phyloP scores from a whole-genome alignment of 2,888 invertebrate genomes.

The Cyclophora albipunctata region DNA sequence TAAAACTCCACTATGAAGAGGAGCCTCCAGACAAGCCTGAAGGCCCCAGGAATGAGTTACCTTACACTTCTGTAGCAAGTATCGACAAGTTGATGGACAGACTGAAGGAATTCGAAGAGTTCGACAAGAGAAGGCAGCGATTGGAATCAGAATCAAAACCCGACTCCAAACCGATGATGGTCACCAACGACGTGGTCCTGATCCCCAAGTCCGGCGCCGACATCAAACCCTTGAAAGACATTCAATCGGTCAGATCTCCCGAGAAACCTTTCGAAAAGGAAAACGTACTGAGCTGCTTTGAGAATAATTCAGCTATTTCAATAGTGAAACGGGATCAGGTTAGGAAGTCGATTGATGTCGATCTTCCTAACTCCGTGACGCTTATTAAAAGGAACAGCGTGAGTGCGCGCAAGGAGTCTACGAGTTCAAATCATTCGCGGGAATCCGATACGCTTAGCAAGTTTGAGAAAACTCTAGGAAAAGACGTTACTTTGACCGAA shows the following conservation, averaged over 20 bases:
- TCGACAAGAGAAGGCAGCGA: slow-evolving; percentile 64
- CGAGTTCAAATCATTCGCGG: slow-evolving; percentile 63
- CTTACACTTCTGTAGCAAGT: slow-evolving; percentile 60
- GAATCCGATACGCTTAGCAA: slow-evolving; percentile 69
- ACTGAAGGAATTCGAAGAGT: slow-evolving; percentile 68
- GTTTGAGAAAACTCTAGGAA: slow-evolving; percentile 68
- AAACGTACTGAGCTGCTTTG: slow-evolving; percentile 67
- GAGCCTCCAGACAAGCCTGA: slow-evolving; percentile 56
- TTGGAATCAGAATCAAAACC: slow-evolving; percentile 57
- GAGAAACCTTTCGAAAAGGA: slow-evolving; percentile 63
- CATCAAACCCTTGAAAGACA: slow-evolving; percentile 61
- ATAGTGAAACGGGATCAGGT: slow-evolving; percentile 68
- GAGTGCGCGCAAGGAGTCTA: slow-evolving; percentile 64
- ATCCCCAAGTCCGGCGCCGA: slow-evolving; percentile 67
- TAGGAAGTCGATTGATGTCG: slow-evolving; percentile 64
- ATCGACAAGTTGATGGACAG: slow-evolving; percentile 71
- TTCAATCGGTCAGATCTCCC: slow-evolving; percentile 62
- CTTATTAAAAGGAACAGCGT: slow-evolving; percentile 67
- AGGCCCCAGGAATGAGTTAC: slow-evolving; percentile 43
- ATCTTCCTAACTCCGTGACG: slow-evolving; percentile 64
- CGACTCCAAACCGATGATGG: slow-evolving; percentile 61
- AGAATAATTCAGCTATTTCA: slow-evolving; percentile 71
- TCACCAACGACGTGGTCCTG: slow-evolving; percentile 65
- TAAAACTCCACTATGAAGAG: slow-evolving; percentile 62
- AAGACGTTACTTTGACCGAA: slow-evolving; percentile 68